Percentiles rank a stretch among this genome's conserved stretches.
Evolutionary conservation across 1,140 invertebrate species (phyloP).

Genomic region (Conus betulinus): DNA sequence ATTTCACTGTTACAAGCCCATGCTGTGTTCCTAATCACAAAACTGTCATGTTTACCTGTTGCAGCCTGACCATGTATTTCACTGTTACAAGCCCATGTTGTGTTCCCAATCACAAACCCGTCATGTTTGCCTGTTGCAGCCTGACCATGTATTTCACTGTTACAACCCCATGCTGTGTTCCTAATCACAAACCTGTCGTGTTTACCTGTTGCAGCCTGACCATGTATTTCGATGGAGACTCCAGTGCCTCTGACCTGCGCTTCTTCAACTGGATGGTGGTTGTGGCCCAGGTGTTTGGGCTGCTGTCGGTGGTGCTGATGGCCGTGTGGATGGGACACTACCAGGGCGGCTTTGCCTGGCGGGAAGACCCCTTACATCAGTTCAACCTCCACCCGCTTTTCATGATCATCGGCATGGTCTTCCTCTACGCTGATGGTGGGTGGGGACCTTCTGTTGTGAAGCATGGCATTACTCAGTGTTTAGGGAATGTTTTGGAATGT

Average conservation of each 20-base stretch:
- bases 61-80: too few species aligned
- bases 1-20: too few species aligned
- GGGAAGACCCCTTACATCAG: conserved; percentile 80
- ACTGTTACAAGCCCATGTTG: too few species aligned
- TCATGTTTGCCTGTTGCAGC: neutral
- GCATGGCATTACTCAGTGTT: too few species aligned
- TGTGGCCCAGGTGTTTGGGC: conserved; percentile 76
- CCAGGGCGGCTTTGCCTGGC: conserved; percentile 88
- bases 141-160: conserved; percentile 56
- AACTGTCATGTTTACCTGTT: too few species aligned
- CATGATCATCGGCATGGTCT: conserved; percentile 91
- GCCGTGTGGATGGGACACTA: conserved; percentile 84
- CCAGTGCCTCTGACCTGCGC: conserved; percentile 53
- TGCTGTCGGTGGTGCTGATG: conserved; percentile 82
- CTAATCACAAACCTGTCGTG: too few species aligned
- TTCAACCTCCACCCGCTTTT: conserved; percentile 95
- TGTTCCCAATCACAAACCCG: too few species aligned
- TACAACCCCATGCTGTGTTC: too few species aligned
- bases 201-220: conserved; percentile 19
- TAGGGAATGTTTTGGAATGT: too few species aligned
- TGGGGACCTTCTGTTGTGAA: neutral
- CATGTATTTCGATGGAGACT: conserved; percentile 63
- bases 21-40: too few species aligned
- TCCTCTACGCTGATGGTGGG: conserved; percentile 90
- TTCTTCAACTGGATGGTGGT: conserved; percentile 68